Evolutionary conservation across 2,888 invertebrate genomes (phyloP), one percentile per base, ranked within the genome.

Genomic region (Carterocephalus palaemon): DNA sequence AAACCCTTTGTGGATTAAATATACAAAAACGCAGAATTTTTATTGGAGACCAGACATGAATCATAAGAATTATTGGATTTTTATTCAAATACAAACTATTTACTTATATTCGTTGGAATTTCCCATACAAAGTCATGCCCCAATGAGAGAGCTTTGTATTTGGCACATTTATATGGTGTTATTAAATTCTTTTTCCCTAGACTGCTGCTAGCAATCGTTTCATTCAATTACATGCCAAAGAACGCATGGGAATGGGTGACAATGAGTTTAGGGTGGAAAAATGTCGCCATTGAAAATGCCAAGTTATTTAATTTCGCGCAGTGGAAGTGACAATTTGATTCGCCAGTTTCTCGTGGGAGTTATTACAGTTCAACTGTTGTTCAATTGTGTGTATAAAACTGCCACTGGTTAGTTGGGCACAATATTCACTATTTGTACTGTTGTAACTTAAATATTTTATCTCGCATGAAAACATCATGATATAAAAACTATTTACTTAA

Each of bases 181-280:
- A 84, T 85, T 84, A 83, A 84, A 84, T 85, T 84, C 76, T 79
- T 82, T 80, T 70, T 67, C 68, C 63, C 62, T 60, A 59, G 66
- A 65, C 70, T 69, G 67, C 70, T 70, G 72, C 79, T 80, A 75
- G 75, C 79, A 78, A 81, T 80, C 77, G 75, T 75, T 73, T 77
- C 69, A 78, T 81, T 80, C 77, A 82, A 84, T 83, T 82, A 80
- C 78, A 74, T 67, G 74, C 69, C 70, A 70, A 77, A 77, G 70
- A 73, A 72, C 70, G 75, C 75, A 72, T 75, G 70, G 69, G 69
- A 78, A 78, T 74, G 68, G 72, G 68, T 76, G 74, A 75, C 80
- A 80, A 81, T 79, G 74, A 75, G 69, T 74, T 62, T 61, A 62
- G 64, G 67, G 65, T 60, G 67, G 58, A 64, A 58, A 57, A 75